Evolutionary conservation across 1,140 invertebrate genomes (phyloP).

Genomic region (Heliconius nattereri): DNA sequence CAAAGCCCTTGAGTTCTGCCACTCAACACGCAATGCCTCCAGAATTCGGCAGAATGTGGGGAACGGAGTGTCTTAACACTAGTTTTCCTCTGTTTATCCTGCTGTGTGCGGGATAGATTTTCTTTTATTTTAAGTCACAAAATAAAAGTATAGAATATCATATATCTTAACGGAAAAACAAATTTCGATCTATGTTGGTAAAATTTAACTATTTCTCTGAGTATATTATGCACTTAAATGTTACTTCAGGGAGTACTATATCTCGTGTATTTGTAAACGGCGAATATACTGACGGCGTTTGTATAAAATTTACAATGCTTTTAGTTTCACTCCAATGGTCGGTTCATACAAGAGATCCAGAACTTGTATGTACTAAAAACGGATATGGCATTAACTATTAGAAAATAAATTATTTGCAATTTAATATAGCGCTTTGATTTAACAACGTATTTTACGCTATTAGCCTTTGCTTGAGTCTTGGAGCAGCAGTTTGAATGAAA

Average conservation of each 20-base stretch:
- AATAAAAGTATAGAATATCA: neutral
- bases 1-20: too few relatives aligned
- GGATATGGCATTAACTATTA: slow-evolving; percentile 41
- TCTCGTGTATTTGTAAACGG: slow-evolving; percentile 50
- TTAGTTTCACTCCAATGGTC: slow-evolving; percentile 70
- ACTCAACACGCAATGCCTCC: too few relatives aligned
- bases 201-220: slow-evolving; percentile 4
- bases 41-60: too few relatives aligned
- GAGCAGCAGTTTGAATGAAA: too few relatives aligned
- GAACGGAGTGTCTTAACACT: too few relatives aligned
- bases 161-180: neutral
- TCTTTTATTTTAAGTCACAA: too few relatives aligned
- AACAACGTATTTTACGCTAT: too few relatives aligned
- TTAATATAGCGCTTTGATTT: too few relatives aligned
- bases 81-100: too few relatives aligned
- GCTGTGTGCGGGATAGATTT: too few relatives aligned
- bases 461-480: too few relatives aligned
- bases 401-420: neutral
- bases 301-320: slow-evolving; percentile 76
- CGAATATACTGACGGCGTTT: slow-evolving; percentile 51
- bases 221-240: slow-evolving; percentile 42
- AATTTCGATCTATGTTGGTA: neutral
- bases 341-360: slow-evolving; percentile 53
- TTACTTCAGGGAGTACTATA: slow-evolving; percentile 57
- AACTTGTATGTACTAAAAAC: slow-evolving; percentile 42